Evolutionary conservation across 2,888 invertebrate species (phyloP).

Genomic region (Acronicta leporina): DNA sequence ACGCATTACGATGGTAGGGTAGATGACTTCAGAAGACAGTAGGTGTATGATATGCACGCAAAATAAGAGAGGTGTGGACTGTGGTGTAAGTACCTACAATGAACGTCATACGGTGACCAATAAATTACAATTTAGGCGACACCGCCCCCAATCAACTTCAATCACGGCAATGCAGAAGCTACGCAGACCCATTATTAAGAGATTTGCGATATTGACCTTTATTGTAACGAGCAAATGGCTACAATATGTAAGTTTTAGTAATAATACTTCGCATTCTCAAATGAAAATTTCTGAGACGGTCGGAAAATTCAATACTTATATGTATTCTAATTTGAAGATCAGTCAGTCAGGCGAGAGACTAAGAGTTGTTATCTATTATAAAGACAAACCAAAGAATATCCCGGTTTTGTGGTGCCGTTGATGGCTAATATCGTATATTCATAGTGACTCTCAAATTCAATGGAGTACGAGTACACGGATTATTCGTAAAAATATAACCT

Average conservation of each 20-base stretch:
- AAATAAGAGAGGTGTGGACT: slow-evolving; percentile 54
- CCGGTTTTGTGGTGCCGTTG: slow-evolving; percentile 10
- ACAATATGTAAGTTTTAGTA: background rate
- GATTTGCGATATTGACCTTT: slow-evolving; percentile 52
- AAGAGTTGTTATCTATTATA: too few relatives aligned
- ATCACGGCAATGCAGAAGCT: slow-evolving; percentile 60
- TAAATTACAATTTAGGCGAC: slow-evolving; percentile 63
- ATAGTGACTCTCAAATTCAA: background rate
- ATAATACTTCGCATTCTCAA: too few relatives aligned
- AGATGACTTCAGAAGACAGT: background rate
- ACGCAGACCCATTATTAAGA: slow-evolving; percentile 54
- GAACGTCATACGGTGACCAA: slow-evolving; percentile 54
- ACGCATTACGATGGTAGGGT: background rate
- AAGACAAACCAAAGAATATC: slow-evolving; percentile 1
- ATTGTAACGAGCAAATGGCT: slow-evolving; percentile 18
- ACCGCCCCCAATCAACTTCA: slow-evolving; percentile 72
- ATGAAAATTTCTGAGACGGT: too few relatives aligned
- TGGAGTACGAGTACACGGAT: too few relatives aligned
- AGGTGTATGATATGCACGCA: background rate
- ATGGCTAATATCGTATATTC: background rate
- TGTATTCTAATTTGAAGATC: background rate
- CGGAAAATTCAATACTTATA: too few relatives aligned
- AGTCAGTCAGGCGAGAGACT: too few relatives aligned
- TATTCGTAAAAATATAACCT: background rate
- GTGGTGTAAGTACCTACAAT: slow-evolving; percentile 55